Conservation (phyloP, 2,888 invertebrate genomes). For the Ormyrus labotus region DNA sequence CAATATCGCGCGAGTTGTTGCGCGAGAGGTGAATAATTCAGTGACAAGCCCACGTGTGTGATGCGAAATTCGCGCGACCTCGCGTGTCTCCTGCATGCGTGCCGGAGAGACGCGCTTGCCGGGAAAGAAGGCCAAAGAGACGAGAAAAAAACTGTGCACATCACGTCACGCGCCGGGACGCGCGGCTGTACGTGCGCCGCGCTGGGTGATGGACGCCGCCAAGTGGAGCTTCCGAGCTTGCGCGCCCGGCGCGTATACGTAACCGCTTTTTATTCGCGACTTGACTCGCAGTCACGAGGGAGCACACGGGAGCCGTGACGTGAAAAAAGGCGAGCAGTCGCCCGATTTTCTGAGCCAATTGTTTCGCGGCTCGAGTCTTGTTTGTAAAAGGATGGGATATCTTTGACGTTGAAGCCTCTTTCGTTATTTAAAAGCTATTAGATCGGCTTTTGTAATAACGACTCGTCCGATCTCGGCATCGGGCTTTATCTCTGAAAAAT, state of each 20-base stretch:
- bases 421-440: too few species aligned
- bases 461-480: too few species aligned
- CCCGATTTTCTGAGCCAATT: too few species aligned
- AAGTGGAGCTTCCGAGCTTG: constrained; percentile 8
- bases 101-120: not conserved
- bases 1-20: not conserved
- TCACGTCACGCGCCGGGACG: not conserved
- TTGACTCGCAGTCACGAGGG: constrained; percentile 20
- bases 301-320: not conserved
- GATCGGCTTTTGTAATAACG: too few species aligned
- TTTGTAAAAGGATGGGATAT: too few species aligned
- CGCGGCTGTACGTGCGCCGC: not conserved
- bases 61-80: constrained; percentile 11
- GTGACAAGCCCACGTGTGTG: constrained; percentile 47
- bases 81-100: constrained; percentile 51
- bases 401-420: too few species aligned
- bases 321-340: not conserved
- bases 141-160: not conserved
- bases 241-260: too few species aligned
- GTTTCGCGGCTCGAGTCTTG: too few species aligned
- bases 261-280: constrained; percentile 28
- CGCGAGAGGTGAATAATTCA: constrained; percentile 50
- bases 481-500: too few species aligned
- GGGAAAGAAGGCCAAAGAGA: not conserved
- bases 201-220: constrained; percentile 13